phyloP scores from a whole-genome alignment of 2,797 vertebrate genomes.

The Rhinophrynus dorsalis region DNA sequence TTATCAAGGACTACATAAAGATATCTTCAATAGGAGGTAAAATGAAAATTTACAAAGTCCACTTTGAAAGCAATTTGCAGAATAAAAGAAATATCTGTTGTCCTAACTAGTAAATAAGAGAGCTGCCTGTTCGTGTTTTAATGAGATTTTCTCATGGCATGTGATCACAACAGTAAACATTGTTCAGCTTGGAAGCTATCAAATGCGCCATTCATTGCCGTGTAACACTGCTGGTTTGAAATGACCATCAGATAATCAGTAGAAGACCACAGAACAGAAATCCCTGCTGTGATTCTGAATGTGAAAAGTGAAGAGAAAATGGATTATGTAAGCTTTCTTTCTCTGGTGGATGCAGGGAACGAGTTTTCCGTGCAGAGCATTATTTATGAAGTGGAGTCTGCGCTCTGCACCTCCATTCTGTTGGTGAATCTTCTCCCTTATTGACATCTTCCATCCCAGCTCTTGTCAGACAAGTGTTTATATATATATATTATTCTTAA shows the following conservation, averaged over 20 bases:
- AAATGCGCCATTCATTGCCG: not conserved
- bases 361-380: not conserved
- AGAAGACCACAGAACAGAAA: not conserved
- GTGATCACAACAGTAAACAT: not conserved
- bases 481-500: too few species aligned
- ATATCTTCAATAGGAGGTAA: too few species aligned
- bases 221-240: not conserved
- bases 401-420: conserved; percentile 1
- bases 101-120: too few species aligned
- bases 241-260: not conserved
- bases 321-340: not conserved
- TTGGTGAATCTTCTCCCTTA: not conserved
- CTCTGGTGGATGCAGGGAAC: not conserved
- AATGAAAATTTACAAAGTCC: not conserved
- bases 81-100: not conserved
- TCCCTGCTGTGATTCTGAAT: conserved; percentile 2
- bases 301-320: not conserved
- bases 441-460: conserved; percentile 7
- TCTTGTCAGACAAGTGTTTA: conserved; percentile 28
- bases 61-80: not conserved
- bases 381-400: conserved; percentile 20
- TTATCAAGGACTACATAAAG: not conserved
- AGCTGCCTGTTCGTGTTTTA: too few species aligned
- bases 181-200: not conserved
- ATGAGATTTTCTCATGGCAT: not conserved